A percentile compares a stretch with the other conserved stretches of the same genome.
Conservation (phyloP, 2,888 invertebrate species). For the Epinotia ramella region DNA sequence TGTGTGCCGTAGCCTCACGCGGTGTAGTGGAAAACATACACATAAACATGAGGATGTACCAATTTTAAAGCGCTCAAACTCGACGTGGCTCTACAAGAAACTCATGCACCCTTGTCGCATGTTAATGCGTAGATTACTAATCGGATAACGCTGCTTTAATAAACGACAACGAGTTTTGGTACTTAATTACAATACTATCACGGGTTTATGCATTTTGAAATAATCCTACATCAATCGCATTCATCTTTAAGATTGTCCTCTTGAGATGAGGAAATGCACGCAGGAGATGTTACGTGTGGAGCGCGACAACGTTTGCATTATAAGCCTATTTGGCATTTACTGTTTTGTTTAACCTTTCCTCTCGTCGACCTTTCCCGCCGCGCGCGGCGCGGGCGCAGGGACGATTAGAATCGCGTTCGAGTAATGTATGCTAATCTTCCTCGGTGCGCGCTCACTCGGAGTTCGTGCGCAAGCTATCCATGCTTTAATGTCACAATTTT, state of each 20-base stretch:
- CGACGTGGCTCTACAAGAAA: background rate
- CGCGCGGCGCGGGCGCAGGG: slow-evolving; percentile 8
- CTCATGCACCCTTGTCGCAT: background rate
- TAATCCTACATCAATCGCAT: background rate
- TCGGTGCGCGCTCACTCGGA: background rate
- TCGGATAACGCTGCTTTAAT: no score
- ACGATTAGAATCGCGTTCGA: slow-evolving; percentile 6
- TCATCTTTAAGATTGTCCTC: background rate
- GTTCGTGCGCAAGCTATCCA: slow-evolving; percentile 6
- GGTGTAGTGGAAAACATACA: background rate
- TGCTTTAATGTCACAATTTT: background rate
- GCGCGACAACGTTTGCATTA: slow-evolving; percentile 3
- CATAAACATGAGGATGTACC: background rate
- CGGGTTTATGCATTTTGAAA: no score
- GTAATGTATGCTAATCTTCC: slow-evolving; percentile 18
- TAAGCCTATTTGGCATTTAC: slow-evolving; percentile 21
- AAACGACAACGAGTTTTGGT: no score
- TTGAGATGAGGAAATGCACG: slow-evolving; percentile 1
- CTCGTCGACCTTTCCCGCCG: slow-evolving; percentile 25
- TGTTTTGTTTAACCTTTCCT: slow-evolving; percentile 20
- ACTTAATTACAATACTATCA: no score
- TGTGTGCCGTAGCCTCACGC: background rate
- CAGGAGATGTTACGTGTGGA: slow-evolving; percentile 3
- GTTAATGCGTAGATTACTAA: no score
- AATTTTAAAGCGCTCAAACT: background rate